Evolutionary conservation across 2,888 invertebrate genomes (phyloP), one percentile per base, ranked within the genome.

Genomic region (Agonopterix arenella): DNA sequence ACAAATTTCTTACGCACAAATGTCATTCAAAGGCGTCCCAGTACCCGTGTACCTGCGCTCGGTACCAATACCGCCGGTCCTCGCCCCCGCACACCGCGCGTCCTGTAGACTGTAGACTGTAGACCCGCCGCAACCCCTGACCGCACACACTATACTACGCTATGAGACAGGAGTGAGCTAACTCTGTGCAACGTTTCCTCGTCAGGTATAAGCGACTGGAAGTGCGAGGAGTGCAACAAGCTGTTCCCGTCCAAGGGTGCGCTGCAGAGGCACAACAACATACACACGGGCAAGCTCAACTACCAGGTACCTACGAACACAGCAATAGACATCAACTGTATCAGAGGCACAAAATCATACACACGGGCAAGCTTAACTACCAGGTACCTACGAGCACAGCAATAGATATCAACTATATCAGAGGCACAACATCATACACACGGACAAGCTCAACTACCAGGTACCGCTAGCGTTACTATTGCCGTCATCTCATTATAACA

Each of bases 211-310:
- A 91, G 90, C 60, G 91, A 91, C 42, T 91, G 90, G 83, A 90
- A 90, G 53, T 92, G 92, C 61, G 88, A 84, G 51, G 86, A 90
- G 65, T 92, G 92, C 70, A 84, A 89, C 52, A 92, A 92, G 61
- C 75, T 90, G 62, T 92, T 92, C 58, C 92, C 92, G 0, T 92
- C 92, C 16, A 92, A 92, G 64, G 90, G 90, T 11, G 91, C 92
- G 0, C 68, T 92, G 42, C 90, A 90, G 70, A 76, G 92, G 60
- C 92, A 92, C 61, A 84, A 91, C 65, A 90, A 91, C 44, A 91
- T 92, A 43, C 92, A 92, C 66, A 92, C 91, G 0, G 91, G 91
- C 10, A 91, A 91, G 63, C 81, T 89, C 9, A 91, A 91, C 46
- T 92, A 91, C 64, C 90, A 90, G 85, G 90, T 13, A 13, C 13